Evolutionary conservation across 2,888 invertebrate genomes (phyloP).

Genomic region (Creontiades dilutus): DNA sequence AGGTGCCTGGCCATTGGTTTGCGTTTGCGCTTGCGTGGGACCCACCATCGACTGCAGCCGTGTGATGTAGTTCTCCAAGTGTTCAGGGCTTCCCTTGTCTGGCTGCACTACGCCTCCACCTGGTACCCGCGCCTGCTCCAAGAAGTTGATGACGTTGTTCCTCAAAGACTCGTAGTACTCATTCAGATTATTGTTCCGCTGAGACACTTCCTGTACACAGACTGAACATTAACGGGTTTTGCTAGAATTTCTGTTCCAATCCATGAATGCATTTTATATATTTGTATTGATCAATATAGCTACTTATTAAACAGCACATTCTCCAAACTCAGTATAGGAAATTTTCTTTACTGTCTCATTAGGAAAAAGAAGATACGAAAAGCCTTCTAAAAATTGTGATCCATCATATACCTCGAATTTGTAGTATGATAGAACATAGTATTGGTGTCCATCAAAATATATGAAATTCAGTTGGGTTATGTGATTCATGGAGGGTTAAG

Average conservation of each 20-base stretch:
- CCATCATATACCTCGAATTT: too few species aligned
- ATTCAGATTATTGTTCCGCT: conserved; percentile 89
- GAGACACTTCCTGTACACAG: conserved; percentile 73
- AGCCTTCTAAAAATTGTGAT: too few species aligned
- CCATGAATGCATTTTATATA: conserved; percentile 48
- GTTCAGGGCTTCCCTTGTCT: conserved; percentile 82
- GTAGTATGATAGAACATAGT: too few species aligned
- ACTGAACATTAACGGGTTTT: conserved; percentile 68
- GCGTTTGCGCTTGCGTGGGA: conserved; percentile 69
- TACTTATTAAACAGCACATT: background rate
- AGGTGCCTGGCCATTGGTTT: conserved; percentile 71
- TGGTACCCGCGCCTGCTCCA: conserved; percentile 94
- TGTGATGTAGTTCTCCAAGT: conserved; percentile 94
- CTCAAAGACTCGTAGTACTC: conserved; percentile 95
- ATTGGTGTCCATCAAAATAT: too few species aligned
- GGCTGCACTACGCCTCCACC: conserved; percentile 80
- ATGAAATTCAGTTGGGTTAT: too few species aligned
- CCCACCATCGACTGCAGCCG: conserved; percentile 93
- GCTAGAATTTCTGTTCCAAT: conserved; percentile 47
- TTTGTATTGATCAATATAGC: conserved; percentile 77
- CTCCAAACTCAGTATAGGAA: background rate
- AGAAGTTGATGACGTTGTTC: conserved; percentile 93
- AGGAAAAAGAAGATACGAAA: too few species aligned
- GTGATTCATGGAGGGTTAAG: too few species aligned
- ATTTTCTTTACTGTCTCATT: too few species aligned